phyloP scores from a whole-genome alignment of 2,113 vertebrate genomes.

The Amblyornis subalaris region DNA sequence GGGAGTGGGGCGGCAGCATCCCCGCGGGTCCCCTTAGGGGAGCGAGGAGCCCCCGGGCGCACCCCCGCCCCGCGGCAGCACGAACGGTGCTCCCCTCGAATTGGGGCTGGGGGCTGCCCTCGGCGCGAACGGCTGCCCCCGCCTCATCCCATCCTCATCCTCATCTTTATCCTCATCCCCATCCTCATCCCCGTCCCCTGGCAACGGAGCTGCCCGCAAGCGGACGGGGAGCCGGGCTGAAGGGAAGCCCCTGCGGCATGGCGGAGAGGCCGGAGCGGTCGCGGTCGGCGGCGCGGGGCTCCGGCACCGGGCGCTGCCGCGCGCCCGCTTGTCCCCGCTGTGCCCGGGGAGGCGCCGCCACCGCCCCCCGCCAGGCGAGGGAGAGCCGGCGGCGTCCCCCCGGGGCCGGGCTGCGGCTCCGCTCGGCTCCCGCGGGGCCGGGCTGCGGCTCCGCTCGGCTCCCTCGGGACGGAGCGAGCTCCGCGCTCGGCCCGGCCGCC shows the following conservation, averaged over 20 bases:
- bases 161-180: background rate
- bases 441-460: background rate
- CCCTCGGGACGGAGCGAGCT: background rate
- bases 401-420: background rate
- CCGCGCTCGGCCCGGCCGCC: background rate
- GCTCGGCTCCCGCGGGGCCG: background rate
- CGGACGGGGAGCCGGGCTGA: background rate
- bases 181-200: background rate
- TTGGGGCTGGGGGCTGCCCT: background rate
- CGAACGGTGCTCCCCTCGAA: background rate
- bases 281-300: background rate
- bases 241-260: background rate
- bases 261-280: background rate
- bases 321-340: background rate
- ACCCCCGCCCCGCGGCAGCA: background rate
- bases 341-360: background rate
- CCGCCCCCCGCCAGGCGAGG: background rate
- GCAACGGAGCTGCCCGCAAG: background rate
- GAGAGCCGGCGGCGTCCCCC: background rate
- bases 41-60: background rate
- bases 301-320: background rate
- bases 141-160: background rate
- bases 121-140: too few species aligned
- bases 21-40: background rate
- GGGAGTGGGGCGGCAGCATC: background rate